Evolutionary conservation across 2,797 vertebrate genomes (phyloP), one percentile per base, ranked within the genome.

Genomic region (Salarias fasciatus): DNA sequence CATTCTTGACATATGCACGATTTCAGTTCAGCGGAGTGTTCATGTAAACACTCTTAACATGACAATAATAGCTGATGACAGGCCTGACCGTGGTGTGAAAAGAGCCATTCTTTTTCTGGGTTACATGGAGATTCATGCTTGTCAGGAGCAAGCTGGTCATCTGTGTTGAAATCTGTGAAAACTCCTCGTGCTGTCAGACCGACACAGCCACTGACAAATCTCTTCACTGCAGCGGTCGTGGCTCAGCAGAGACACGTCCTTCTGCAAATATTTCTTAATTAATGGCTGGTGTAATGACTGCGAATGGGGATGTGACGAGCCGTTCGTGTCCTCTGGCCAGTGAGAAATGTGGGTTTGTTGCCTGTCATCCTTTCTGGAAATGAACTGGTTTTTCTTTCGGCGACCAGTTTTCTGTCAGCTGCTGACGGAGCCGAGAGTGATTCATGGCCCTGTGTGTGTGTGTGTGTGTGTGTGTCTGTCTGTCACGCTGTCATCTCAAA

Each of bases 1-100:
- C 89, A 86, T 81, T 82, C 75, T 85, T 80, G 87, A 88, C 89
- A 89, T 89, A 88, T 90, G 83, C 83, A 76, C n/a, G 9, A 84
- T 81, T 86, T 85, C 75, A 75, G 81, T 52, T 71, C 77, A 67
- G 77, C 60, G 54, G 75, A 75, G 76, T 63, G 72, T 78, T 84
- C 73, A 70, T 74, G 82, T 86, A 87, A 88, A 89, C 84, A 80
- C 57, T 60, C 43, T 24, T 56, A 74, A 79, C 72, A 69, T 90
- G 88, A 92, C 86, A 83, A 56, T 91, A 86, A 93, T 72, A 49
- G 72, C 67, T 24, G 69, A 64, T 82, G 88, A 89, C 88, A 89
- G 72, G 73, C 67, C 54, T 49, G 85, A 72, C 64, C 75, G 49
- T 14, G 44, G 83, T 79, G 79, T 69, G 72, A 79, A 83, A 77